Percentiles rank a stretch among this genome's conserved stretches.
Conservation (phyloP, 2,888 invertebrate genomes). For the Erebia ligea region DNA sequence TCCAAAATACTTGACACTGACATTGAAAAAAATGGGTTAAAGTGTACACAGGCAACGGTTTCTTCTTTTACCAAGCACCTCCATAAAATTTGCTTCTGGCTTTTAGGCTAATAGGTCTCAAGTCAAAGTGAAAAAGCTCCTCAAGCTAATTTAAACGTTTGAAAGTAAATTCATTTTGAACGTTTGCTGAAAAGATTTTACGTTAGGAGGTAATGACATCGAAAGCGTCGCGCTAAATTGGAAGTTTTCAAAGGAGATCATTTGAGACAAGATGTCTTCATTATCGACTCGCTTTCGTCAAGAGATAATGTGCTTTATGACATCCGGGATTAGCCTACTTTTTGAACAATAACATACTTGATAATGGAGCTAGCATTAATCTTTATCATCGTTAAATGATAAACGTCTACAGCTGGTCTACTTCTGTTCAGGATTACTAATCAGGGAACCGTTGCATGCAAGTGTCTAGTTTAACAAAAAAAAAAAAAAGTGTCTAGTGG, state of each 20-base stretch:
- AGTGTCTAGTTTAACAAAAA: too few relatives aligned
- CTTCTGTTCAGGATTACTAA: too few relatives aligned
- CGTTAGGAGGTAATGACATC: slow-evolving; percentile 12
- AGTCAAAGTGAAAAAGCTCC: slow-evolving; percentile 16
- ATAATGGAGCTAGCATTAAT: too few relatives aligned
- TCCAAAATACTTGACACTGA: too few relatives aligned
- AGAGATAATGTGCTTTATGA: slow-evolving; percentile 1
- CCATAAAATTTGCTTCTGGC: too few relatives aligned
- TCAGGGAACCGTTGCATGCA: too few relatives aligned
- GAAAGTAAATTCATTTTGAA: slow-evolving; percentile 28
- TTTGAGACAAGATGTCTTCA: slow-evolving; percentile 18
- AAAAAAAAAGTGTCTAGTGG: too few relatives aligned
- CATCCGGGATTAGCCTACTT: not conserved
- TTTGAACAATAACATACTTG: not conserved
- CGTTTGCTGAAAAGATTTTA: slow-evolving; percentile 24
- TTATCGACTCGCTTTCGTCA: slow-evolving; percentile 8
- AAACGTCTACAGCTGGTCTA: too few relatives aligned
- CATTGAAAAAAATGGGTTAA: too few relatives aligned
- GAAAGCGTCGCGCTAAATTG: slow-evolving; percentile 19
- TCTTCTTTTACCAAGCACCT: too few relatives aligned
- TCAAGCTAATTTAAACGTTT: slow-evolving; percentile 22
- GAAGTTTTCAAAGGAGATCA: slow-evolving; percentile 13
- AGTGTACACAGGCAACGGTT: too few relatives aligned
- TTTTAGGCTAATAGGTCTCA: slow-evolving; percentile 3
- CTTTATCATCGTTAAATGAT: too few relatives aligned